Evolutionary conservation across 2,797 vertebrate genomes (phyloP), one percentile per base, ranked within the genome.

Genomic region (Sebastolobus altivelis): DNA sequence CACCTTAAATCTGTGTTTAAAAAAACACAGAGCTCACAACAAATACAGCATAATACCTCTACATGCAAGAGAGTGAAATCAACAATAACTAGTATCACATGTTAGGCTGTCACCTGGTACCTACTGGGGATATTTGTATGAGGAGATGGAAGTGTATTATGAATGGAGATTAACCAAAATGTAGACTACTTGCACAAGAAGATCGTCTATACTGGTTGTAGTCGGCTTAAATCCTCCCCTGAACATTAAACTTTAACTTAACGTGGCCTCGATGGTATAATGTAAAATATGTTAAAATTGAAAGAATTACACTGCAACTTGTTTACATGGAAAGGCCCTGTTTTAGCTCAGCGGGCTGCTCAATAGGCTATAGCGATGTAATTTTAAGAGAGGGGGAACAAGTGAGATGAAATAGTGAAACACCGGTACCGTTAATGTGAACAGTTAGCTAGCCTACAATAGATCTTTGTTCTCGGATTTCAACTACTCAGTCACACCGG

Each of bases 381-480:
- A 40, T 43, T 11, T 14, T 79, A 8, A 29, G 38, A 22, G 58
- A 71, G 52, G 16, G 8, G 14, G 16, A 65, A 72, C 3, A 61
- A 63, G n/a, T 58, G 3, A 6, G 43, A 6, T 38, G 20, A 76
- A 77, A 63, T 2, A 2, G 8, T 33, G 40, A 65, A 69, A 71
- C 1, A 86, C 59, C 38, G 55, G 62, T 43, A 61, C 14, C 52
- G 29, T 78, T 65, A 75, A 66, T 59, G 65, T 75, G 49, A 83
- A 81, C 72, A 68, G 69, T 87, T 76, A 80, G 92, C 86, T 88
- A 68, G 75, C 82, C 74, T 75, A 82, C 83, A 83, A 86, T 63
- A 87, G 90, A 95, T 83, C 94, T 94, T 94, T 94, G 93, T 93
- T 93, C 93, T 91, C 85, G 29, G 72, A 62, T 91, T 90, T 90